These are phyloP conservation scores for Artemisiospiza belli DNA, from an alignment of 2,113 vertebrate genomes.

Conservation along the genomic window DNA sequence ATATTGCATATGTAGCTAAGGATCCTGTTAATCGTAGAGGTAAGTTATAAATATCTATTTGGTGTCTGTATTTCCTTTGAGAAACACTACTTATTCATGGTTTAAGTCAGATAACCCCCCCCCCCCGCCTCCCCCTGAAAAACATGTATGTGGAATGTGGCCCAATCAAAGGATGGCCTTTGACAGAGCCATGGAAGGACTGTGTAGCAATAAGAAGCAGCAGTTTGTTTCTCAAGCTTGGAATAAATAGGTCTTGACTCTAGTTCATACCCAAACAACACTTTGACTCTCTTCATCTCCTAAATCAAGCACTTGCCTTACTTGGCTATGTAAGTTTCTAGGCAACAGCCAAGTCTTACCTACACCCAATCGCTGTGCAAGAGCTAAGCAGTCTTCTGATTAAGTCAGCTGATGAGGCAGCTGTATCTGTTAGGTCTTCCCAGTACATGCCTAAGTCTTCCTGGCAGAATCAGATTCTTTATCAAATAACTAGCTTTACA, in stretches of 20 bases:
- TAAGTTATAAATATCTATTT: conserved; percentile 65
- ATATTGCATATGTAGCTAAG: conserved; percentile 96
- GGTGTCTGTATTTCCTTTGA: background rate
- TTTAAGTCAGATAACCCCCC: background rate
- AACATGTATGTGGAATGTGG: background rate
- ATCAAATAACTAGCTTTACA: background rate
- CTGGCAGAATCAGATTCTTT: background rate
- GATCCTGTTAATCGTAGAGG: conserved; percentile 98
- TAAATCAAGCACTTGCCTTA: background rate
- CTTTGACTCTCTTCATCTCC: background rate
- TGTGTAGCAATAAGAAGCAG: background rate
- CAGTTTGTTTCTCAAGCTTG: background rate
- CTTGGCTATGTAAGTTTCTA: background rate
- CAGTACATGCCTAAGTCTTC: background rate
- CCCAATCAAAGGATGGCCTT: background rate
- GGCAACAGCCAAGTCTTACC: background rate
- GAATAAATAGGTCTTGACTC: background rate
- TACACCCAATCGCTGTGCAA: background rate
- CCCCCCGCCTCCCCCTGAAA: background rate
- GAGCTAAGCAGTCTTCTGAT: background rate
- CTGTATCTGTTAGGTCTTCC: background rate
- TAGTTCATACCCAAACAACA: background rate
- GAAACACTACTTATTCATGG: background rate
- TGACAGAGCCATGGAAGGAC: background rate
- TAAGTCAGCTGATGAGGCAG: background rate